Evolutionary conservation across 2,797 vertebrate species (phyloP).

Genomic region (Dromococcyx pavoninus): DNA sequence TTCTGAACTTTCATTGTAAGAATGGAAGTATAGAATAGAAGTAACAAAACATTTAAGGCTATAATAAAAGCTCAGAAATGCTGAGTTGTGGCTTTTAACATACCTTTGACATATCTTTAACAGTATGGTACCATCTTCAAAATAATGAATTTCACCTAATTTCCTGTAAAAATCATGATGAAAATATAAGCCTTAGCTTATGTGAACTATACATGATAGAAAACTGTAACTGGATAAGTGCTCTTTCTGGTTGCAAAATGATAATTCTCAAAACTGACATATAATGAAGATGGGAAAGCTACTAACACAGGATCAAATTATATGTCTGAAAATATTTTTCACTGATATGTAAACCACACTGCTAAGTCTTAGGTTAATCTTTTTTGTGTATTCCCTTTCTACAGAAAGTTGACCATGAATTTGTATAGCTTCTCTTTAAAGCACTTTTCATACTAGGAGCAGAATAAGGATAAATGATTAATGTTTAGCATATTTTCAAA

Average conservation of each 20-base stretch:
- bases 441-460: background rate
- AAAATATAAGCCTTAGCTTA: background rate
- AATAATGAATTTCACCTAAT: background rate
- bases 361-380: background rate
- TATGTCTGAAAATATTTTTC: background rate
- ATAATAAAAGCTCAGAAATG: background rate
- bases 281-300: background rate
- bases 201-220: background rate
- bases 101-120: background rate
- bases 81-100: background rate
- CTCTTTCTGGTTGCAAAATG: background rate
- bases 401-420: background rate
- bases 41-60: background rate
- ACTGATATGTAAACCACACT: background rate
- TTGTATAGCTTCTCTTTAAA: background rate
- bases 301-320: background rate
- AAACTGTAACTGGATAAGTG: background rate
- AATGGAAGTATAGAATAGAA: background rate
- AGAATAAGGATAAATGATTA: background rate
- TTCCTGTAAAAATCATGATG: background rate
- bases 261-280: background rate
- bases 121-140: background rate
- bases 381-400: background rate
- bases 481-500: background rate
- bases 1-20: background rate